Conservation (phyloP, 2,888 invertebrate genomes). For the Coleophora deauratella region DNA sequence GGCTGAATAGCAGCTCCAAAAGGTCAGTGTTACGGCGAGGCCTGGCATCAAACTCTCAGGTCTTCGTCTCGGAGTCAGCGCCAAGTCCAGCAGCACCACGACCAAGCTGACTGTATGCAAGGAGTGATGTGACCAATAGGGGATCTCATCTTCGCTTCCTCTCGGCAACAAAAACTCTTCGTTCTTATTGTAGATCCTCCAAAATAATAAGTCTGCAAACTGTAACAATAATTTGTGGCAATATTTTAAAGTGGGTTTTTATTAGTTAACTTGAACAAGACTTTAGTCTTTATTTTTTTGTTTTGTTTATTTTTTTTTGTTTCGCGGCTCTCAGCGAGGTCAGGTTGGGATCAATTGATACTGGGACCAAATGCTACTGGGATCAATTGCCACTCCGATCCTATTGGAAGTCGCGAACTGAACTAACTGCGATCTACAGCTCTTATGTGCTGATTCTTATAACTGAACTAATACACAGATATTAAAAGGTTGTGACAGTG, state of each 20-base stretch:
- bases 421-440: too few species aligned
- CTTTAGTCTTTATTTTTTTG: too few species aligned
- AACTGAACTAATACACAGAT: too few species aligned
- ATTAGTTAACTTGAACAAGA: too few species aligned
- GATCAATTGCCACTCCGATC: too few species aligned
- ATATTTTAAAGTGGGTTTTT: too few species aligned
- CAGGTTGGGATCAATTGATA: too few species aligned
- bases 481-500: too few species aligned
- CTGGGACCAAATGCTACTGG: background rate
- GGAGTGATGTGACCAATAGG: slow-evolving; percentile 52
- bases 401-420: too few species aligned
- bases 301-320: background rate
- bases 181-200: slow-evolving; percentile 51
- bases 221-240: slow-evolving; percentile 26
- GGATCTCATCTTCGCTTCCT: slow-evolving; percentile 35
- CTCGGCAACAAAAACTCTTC: slow-evolving; percentile 40
- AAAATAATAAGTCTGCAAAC: slow-evolving; percentile 56
- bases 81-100: slow-evolving; percentile 39
- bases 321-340: too few species aligned
- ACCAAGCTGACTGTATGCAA: slow-evolving; percentile 52
- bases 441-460: too few species aligned
- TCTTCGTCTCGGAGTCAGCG: slow-evolving; percentile 37
- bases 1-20: slow-evolving; percentile 29
- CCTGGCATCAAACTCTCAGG: slow-evolving; percentile 34
- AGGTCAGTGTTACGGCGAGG: slow-evolving; percentile 26